Conservation (phyloP, 2,888 invertebrate genomes). For the Aleiodes testaceus region DNA sequence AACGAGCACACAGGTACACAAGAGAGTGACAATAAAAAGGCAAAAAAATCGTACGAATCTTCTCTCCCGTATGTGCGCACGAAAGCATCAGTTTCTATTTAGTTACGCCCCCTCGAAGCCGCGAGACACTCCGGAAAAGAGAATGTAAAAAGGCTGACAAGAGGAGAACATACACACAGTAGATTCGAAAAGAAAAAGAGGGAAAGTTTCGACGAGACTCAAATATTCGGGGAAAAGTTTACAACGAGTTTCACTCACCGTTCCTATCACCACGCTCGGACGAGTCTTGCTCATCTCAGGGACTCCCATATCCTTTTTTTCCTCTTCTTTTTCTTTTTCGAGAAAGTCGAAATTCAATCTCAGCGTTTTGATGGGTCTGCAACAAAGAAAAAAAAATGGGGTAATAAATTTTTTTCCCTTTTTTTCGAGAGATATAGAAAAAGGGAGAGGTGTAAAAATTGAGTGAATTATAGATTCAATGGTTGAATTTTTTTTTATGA, state of each 20-base stretch:
- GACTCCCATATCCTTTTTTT: conserved; percentile 21
- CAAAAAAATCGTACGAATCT: no score
- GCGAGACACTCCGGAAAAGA: conserved; percentile 34
- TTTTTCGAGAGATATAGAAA: background rate
- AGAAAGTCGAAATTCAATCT: conserved; percentile 22
- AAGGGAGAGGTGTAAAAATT: background rate
- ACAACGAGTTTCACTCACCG: conserved; percentile 58
- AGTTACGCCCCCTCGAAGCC: conserved; percentile 60
- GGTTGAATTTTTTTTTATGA: background rate
- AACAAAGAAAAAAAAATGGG: background rate
- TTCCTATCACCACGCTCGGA: conserved; percentile 46
- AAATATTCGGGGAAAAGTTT: conserved; percentile 61
- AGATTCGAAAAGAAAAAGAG: conserved; percentile 34
- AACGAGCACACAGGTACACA: no score
- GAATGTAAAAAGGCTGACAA: conserved; percentile 39
- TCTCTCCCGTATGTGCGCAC: conserved; percentile 55
- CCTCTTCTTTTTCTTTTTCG: conserved; percentile 39
- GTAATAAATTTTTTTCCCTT: background rate
- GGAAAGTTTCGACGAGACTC: conserved; percentile 48
- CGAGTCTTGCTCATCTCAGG: conserved; percentile 43
- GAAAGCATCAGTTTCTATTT: conserved; percentile 65
- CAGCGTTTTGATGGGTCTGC: conserved; percentile 13
- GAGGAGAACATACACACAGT: conserved; percentile 41
- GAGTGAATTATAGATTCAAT: conserved; percentile 19
- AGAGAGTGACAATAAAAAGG: no score